Evolutionary conservation across 2,113 vertebrate species (phyloP), one percentile per base, ranked within the genome.

Genomic region (Gadus macrocephalus): DNA sequence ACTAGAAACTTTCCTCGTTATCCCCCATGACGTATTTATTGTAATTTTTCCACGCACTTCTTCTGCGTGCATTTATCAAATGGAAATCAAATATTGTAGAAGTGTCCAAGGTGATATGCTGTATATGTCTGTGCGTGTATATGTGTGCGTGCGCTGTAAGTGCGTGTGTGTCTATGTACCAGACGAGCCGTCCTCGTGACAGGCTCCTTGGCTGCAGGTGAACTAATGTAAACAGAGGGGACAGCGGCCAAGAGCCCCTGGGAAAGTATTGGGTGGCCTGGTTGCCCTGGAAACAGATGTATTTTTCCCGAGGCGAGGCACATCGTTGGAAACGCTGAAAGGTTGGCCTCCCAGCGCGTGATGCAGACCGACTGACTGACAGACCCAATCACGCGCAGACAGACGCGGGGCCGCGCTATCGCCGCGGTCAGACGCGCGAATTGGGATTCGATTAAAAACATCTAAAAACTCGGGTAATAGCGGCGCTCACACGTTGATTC

Each of bases 281-380:
- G 92, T 93, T 92, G 87, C 90, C 91, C 84, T 92, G 91, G 92
- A 92, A 93, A 93, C 92, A 90, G 89, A 87, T 89, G 91, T 49
- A 7, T 14, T 49, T 14, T 49, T 91, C 89, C 85, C 71, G 70
- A 86, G 88, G 86, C 71, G 70, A 86, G 88, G 86, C 87, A 87
- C 88, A 90, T 91, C 85, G 78, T 83, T 88, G 88, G 82, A 89
- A 85, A 91, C 75, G 83, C 85, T 85, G 86, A 91, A 91, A 87
- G 87, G 88, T 89, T 88, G 85, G 84, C 83, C 85, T 87, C 87
- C 82, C 86, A 82, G 83, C 90, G 85, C 70, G 81, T 84, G 83
- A 84, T 83, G 59, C 76, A 72, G 68, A 70, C 82, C 78, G 81
- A 14, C n/a, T 14, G 88, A 90, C 76, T 87, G 87, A 88, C 88